Evolutionary conservation across 2,797 vertebrate genomes (phyloP).

Genomic region (Novumbra hubbsi): DNA sequence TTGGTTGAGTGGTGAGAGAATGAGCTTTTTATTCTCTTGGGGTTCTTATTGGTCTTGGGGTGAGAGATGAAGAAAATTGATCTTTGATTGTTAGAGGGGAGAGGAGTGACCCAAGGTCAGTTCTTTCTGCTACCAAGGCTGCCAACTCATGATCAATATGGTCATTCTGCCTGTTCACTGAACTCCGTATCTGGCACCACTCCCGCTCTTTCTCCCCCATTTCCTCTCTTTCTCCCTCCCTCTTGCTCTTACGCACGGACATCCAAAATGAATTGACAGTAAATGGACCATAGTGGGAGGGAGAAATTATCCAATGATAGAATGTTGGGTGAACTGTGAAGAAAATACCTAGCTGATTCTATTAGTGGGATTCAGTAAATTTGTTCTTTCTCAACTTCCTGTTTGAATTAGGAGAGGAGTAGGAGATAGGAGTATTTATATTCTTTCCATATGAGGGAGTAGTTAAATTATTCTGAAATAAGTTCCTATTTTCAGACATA

Average conservation of each 20-base stretch:
- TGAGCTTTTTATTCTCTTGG: not conserved
- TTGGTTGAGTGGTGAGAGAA: not conserved
- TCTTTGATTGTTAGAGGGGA: not conserved
- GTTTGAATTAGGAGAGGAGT: not conserved
- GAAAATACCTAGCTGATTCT: not conserved
- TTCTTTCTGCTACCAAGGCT: conserved; percentile 17
- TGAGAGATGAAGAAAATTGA: not conserved
- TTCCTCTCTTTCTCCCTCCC: not conserved
- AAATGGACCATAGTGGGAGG: not conserved
- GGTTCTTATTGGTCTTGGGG: conserved; percentile 1
- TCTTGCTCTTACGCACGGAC: not conserved
- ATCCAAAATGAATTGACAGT: conserved; percentile 2
- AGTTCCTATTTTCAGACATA: not conserved
- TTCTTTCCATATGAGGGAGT: no score
- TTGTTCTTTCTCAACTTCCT: not conserved
- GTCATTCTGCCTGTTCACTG: conserved; percentile 12
- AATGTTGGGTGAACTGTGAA: not conserved
- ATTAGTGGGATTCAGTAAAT: not conserved
- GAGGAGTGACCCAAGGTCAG: not conserved
- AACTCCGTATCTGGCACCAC: not conserved
- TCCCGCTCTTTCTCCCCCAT: not conserved
- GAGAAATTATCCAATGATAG: not conserved
- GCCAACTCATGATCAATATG: conserved; percentile 14
- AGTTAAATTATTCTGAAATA: not conserved
- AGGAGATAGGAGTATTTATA: not conserved